Conservation (phyloP, 1,140 invertebrate genomes). For the Diabrotica virgifera region DNA sequence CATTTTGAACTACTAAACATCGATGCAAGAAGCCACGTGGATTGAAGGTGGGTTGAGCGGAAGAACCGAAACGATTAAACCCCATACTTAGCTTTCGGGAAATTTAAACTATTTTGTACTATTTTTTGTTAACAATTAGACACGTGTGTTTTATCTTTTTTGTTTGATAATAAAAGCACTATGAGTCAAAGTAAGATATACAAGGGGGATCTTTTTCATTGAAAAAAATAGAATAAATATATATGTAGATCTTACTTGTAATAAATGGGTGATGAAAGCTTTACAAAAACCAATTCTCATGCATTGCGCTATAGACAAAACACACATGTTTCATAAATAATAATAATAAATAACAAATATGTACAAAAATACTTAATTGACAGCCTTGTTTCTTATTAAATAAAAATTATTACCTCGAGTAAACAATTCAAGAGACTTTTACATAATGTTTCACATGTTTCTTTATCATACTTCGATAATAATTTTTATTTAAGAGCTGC, state of each 20-base stretch:
- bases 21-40: background rate
- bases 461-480: slow-evolving; percentile 13
- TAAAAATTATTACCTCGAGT: background rate
- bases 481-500: slow-evolving; percentile 3
- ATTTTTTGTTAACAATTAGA: background rate
- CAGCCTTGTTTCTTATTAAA: background rate
- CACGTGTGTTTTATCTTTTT: background rate
- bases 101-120: background rate
- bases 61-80: background rate
- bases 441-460: background rate
- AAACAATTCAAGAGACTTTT: background rate
- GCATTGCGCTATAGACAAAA: too few species aligned
- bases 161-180: too few species aligned
- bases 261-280: too few species aligned
- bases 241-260: too few species aligned
- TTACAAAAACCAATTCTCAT: too few species aligned
- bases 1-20: background rate
- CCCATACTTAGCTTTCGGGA: background rate
- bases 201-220: too few species aligned
- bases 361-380: background rate
- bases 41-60: background rate
- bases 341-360: too few species aligned
- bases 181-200: too few species aligned
- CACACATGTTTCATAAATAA: too few species aligned
- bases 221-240: too few species aligned